phyloP scores from a whole-genome alignment of 2,113 vertebrate species.

The Rhea americana region DNA sequence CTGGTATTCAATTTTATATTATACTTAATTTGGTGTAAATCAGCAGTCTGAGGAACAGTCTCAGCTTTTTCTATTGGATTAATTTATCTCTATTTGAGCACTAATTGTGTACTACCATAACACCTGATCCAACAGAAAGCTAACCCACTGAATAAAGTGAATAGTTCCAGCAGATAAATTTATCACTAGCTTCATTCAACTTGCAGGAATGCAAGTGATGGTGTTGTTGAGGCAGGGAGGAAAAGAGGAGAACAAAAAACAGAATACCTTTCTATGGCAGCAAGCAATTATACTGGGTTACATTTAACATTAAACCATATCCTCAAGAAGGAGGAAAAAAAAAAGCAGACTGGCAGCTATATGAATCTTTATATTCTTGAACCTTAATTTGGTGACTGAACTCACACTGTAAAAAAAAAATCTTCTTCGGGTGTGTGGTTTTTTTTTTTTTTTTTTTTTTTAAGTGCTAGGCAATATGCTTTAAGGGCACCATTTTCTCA shows the following conservation, averaged over 20 bases:
- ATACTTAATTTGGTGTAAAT: background rate
- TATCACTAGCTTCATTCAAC: background rate
- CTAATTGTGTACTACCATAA: background rate
- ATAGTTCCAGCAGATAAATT: background rate
- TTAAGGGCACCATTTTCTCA: background rate
- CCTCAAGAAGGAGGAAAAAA: background rate
- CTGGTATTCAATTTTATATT: background rate
- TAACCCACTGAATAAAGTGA: background rate
- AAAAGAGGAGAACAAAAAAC: background rate
- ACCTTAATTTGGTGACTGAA: background rate
- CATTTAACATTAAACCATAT: background rate
- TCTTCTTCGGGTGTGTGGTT: background rate
- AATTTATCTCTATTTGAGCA: background rate
- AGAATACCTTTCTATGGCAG: background rate
- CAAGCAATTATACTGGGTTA: background rate
- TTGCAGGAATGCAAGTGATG: background rate
- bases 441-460: background rate
- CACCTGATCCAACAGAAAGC: background rate
- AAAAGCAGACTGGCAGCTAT: background rate
- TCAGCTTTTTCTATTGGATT: background rate
- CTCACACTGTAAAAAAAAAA: background rate
- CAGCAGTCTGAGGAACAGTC: background rate
- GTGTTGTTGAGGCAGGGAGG: background rate
- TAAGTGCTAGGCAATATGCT: background rate
- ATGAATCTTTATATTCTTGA: background rate